Base-by-base conservation (phyloP, 2,888 invertebrate genomes). In the Apotomis turbidana region DNA sequence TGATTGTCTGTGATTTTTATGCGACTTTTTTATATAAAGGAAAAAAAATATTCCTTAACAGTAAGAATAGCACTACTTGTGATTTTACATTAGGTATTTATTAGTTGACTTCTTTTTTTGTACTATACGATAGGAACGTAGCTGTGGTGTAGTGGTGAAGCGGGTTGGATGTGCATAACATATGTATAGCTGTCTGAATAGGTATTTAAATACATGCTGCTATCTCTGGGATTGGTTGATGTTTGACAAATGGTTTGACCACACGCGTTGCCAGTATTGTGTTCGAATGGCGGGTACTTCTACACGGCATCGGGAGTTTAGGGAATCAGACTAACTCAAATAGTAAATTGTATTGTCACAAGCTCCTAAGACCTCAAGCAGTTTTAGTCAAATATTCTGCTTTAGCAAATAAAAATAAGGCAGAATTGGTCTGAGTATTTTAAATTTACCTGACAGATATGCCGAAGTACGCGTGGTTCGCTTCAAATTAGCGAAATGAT, bases 1-100 rank as follows among this genome's bases (percentile, higher is more conserved):
- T 93, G 93, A 93, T 93, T 93, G 94, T 94, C 94, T 94, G 94
- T 94, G 94, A 94, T 94, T 94, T 93, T 93, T 93, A 93, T 93
- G 94, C 93, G 93, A 94, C 94, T 93, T 94, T 93, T 93, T 93
- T 92, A 92, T 91, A 93, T 91, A 91, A 90, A 90, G 88, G 89
- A 85, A 89, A 91, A 15, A 41, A 83, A 90, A 89, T 77, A 91
- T 90, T 90, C 91, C 90, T 89, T 91, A 93, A 93, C 92, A 90
- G 87, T 93, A 93, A 94, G 93, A 90, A 91, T 94, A 93, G 93
- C 93, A 93, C 93, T 92, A 93, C 90, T 90, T 93, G 94, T 93
- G 93, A 93, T 93, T 93, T 91, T 93, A 93, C 88, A 91, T 89
- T 92, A 93, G 92, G 88, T 83, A 89, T 86, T 88, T 90, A 87